Conservation (phyloP, 2,888 invertebrate genomes). For the Azorinus chamasolen region DNA sequence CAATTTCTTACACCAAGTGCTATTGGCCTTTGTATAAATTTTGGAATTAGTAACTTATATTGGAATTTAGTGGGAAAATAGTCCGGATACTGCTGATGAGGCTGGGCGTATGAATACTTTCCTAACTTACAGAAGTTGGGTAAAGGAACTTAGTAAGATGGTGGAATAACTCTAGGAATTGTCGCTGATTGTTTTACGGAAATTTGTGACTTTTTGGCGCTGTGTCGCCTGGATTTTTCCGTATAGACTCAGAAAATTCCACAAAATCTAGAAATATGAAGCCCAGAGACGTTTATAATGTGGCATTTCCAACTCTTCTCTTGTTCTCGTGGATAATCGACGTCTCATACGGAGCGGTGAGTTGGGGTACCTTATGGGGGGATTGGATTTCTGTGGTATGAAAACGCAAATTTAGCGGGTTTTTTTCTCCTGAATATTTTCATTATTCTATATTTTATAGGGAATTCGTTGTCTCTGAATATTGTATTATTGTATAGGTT, state of each 20-base stretch:
- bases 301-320: constrained; percentile 48
- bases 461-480: no score
- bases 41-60: no score
- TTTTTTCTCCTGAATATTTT: no score
- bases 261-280: constrained; percentile 32
- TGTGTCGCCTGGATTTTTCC: constrained; percentile 45
- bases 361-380: constrained; percentile 52
- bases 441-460: no score
- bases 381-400: constrained; percentile 13
- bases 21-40: no score
- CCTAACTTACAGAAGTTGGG: constrained; percentile 25
- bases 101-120: constrained; percentile 46
- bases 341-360: constrained; percentile 65
- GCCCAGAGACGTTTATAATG: constrained; percentile 21
- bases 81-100: constrained; percentile 50
- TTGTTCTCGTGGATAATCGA: constrained; percentile 59
- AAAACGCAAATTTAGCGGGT: no score
- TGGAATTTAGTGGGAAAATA: constrained; percentile 28
- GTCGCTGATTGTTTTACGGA: constrained; percentile 14
- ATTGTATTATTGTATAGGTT: no score
- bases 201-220: constrained; percentile 34
- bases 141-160: constrained; percentile 61
- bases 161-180: constrained; percentile 52
- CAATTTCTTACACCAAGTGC: no score
- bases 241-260: no score